phyloP scores from a whole-genome alignment of 2,888 invertebrate genomes.

The Ischnura elegans region DNA sequence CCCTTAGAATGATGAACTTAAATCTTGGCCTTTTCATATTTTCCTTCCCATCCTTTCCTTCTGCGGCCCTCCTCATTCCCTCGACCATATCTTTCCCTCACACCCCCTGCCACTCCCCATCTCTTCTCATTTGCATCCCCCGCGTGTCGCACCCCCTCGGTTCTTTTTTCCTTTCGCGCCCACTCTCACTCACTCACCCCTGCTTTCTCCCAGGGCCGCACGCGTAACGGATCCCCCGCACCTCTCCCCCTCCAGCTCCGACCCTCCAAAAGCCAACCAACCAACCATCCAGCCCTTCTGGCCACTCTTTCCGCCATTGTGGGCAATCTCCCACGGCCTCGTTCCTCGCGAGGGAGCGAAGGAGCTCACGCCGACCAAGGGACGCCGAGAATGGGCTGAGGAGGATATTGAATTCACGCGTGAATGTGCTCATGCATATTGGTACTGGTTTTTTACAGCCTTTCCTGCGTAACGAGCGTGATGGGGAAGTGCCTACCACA shows the following conservation, averaged over 20 bases:
- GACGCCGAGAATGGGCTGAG: background rate
- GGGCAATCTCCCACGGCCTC: background rate
- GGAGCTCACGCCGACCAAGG: background rate
- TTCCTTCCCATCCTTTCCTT: background rate
- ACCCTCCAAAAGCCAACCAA: background rate
- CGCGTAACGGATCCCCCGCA: background rate
- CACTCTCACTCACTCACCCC: background rate
- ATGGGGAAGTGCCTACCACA: no score
- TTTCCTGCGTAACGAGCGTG: no score
- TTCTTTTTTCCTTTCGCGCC: background rate
- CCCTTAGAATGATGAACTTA: no score
- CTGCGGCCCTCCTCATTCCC: background rate
- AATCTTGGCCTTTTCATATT: no score
- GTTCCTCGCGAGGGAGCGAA: background rate
- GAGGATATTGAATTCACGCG: background rate
- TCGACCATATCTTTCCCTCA: background rate
- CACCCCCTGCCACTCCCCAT: background rate
- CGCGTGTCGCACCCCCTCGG: background rate
- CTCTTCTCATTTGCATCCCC: background rate
- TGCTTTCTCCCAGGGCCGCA: background rate
- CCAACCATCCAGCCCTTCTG: background rate
- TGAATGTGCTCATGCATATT: background rate
- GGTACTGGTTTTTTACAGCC: no score
- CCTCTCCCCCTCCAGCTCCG: background rate
- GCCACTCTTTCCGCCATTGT: conserved; percentile 6